phyloP scores from a whole-genome alignment of 2,113 vertebrate species.

The Bubo bubo region DNA sequence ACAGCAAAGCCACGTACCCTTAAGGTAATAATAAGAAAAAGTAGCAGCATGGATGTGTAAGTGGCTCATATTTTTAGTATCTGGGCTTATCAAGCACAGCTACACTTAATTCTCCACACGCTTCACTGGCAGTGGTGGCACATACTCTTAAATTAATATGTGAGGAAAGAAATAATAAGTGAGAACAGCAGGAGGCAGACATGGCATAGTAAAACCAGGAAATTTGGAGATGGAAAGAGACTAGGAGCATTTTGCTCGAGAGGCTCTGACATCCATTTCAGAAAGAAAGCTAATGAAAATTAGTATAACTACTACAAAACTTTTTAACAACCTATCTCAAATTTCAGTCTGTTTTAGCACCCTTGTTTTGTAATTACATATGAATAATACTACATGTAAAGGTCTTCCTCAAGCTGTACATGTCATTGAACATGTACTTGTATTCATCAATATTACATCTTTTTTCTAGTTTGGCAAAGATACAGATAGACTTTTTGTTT shows the following conservation, averaged over 20 bases:
- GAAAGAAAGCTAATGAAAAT: background rate
- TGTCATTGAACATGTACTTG: background rate
- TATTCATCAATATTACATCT: background rate
- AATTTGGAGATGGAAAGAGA: background rate
- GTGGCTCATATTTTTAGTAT: background rate
- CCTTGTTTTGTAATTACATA: background rate
- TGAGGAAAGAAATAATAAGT: background rate
- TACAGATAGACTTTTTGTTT: background rate
- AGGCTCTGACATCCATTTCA: background rate
- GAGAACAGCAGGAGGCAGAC: background rate
- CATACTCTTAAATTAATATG: background rate
- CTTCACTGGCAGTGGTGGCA: background rate
- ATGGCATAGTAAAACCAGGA: background rate
- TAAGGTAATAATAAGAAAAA: background rate
- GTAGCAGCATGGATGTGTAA: background rate
- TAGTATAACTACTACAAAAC: background rate
- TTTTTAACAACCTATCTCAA: background rate
- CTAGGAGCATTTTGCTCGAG: background rate
- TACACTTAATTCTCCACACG: background rate
- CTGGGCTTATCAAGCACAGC: background rate
- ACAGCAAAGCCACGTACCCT: background rate
- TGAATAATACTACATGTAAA: background rate
- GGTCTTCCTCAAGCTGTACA: background rate
- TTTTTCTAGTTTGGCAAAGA: background rate
- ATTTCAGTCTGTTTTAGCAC: background rate